Evolutionary conservation across 2,113 vertebrate species (phyloP), one percentile per base, ranked within the genome.

Genomic region (Dipodomys spectabilis): DNA sequence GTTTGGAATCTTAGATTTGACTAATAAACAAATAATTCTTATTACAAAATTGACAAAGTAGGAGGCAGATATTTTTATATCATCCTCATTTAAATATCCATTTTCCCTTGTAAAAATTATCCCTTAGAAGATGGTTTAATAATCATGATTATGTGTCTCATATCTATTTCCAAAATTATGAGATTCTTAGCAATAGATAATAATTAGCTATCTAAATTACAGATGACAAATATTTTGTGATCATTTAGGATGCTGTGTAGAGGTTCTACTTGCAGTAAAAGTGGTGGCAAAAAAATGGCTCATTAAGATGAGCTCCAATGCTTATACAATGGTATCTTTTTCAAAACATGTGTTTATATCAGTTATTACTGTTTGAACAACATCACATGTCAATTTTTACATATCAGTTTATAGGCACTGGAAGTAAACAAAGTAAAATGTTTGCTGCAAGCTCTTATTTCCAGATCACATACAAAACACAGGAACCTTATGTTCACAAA

Each of bases 1-100:
- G 64, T 15, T 88, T 83, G 22, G 82, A 89, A 88, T 68, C 12
- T 44, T 35, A 86, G 15, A 77, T 91, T 88, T 88, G 83, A 86
- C 22, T 72, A 27, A 16, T 28, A 84, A 67, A 2, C 20, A 30
- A 67, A 2, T 16, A 30, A 87, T 94, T 90, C 5, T 74, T 27
- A 15, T 84, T 94, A 89, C 9, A 75, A 93, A 93, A 80, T 49
- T 67, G 7, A 28, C 23, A 19, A 28, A 91, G 30, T 49, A 13
- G 5, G 73, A 6, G 20, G 28, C 15, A 79, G 7, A 81, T 32
- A 53, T 57, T 92, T 93, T 96, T 71, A 79, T 72, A 82, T 84
- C 49, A 73, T n/a, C 45, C 5, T 85, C 5, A 39, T 30, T 60
- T 79, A 91, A 86, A 39, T 30, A 65, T n/a, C 2, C 2, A 57